A percentile compares a stretch with the other conserved stretches of the same genome.
phyloP scores from a whole-genome alignment of 2,113 vertebrate genomes.

The Aix galericulata region DNA sequence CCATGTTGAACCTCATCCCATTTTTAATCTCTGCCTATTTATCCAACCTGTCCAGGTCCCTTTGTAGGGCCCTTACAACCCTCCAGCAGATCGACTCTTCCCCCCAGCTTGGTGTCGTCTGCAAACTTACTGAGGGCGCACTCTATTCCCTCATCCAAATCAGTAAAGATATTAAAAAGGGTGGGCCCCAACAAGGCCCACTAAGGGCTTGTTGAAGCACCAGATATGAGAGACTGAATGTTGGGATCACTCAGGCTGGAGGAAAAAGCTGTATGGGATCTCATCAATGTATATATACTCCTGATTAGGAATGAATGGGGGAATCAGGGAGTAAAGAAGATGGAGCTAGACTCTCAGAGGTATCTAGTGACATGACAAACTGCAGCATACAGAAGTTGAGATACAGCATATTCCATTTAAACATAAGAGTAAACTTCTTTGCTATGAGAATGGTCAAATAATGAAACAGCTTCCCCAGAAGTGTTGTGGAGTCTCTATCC shows the following conservation, averaged over 20 bases:
- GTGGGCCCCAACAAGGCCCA: neutral
- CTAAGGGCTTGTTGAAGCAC: neutral
- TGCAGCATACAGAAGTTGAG: neutral
- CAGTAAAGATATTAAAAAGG: too few species aligned
- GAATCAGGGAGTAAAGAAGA: neutral
- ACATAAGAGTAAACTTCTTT: rapidly evolving
- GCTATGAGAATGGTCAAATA: neutral
- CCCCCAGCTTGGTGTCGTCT: too few species aligned
- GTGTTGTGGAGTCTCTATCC: neutral
- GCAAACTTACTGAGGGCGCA: too few species aligned
- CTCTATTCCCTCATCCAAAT: too few species aligned
- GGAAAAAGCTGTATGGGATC: neutral
- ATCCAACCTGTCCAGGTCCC: too few species aligned
- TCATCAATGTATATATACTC: neutral
- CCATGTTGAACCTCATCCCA: too few species aligned
- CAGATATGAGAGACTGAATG: neutral
- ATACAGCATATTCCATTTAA: neutral
- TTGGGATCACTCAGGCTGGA: neutral
- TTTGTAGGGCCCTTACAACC: too few species aligned
- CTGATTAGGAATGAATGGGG: rapidly evolving
- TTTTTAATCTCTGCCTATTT: too few species aligned
- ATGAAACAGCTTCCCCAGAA: neutral
- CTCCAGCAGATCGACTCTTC: too few species aligned
- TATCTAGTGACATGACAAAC: neutral
- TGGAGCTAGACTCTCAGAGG: neutral